phyloP scores from a whole-genome alignment of 2,888 invertebrate species.

The Nematopogon swammerdamellus region DNA sequence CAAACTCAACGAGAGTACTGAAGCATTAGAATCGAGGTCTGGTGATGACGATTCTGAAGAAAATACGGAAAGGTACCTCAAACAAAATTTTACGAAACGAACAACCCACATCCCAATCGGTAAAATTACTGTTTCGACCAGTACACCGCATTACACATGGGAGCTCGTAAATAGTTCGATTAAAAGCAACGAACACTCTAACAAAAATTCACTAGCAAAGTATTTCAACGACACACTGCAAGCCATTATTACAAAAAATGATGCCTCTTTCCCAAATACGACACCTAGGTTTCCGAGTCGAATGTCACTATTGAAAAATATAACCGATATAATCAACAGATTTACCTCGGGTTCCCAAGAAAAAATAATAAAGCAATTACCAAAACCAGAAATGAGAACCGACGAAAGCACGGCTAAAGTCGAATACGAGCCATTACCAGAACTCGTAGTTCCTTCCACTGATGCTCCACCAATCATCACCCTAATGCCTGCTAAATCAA shows the following conservation, averaged over 20 bases:
- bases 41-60: slow-evolving; percentile 14
- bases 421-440: not conserved
- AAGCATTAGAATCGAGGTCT: slow-evolving; percentile 10
- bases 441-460: slow-evolving; percentile 20
- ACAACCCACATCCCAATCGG: slow-evolving; percentile 36
- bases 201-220: slow-evolving; percentile 45
- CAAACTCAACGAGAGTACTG: slow-evolving; percentile 12
- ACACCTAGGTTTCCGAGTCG: slow-evolving; percentile 41
- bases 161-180: slow-evolving; percentile 57
- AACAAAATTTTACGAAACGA: slow-evolving; percentile 43
- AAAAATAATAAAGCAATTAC: slow-evolving; percentile 14
- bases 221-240: slow-evolving; percentile 62
- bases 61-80: slow-evolving; percentile 26
- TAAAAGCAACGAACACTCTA: slow-evolving; percentile 33
- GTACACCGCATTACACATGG: slow-evolving; percentile 47
- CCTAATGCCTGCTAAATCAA: slow-evolving; percentile 74
- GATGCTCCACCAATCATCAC: slow-evolving; percentile 37
- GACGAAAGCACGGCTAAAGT: slow-evolving; percentile 19
- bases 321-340: slow-evolving; percentile 63
- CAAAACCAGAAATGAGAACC: slow-evolving; percentile 12
- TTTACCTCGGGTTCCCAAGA: slow-evolving; percentile 53
- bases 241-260: slow-evolving; percentile 60
- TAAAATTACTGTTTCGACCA: slow-evolving; percentile 19
- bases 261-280: slow-evolving; percentile 38
- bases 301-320: slow-evolving; percentile 53